phyloP scores from a whole-genome alignment of 1,140 invertebrate species.

The Danaus melanippus region DNA sequence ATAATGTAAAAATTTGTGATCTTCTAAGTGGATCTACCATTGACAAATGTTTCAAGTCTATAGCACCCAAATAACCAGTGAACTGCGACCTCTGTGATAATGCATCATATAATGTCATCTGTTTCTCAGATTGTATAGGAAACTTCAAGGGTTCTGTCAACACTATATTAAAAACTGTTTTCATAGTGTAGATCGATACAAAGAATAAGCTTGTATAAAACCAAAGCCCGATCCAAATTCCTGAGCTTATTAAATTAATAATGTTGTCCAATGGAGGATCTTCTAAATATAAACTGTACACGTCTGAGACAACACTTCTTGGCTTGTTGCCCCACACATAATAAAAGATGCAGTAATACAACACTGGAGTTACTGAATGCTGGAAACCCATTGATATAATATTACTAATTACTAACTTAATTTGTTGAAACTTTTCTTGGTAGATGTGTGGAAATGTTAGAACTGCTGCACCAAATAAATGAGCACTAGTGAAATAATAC shows the following conservation, averaged over 20 bases:
- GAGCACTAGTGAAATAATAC: constrained; percentile 76
- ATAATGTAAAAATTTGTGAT: constrained; percentile 77
- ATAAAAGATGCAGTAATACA: constrained; percentile 76
- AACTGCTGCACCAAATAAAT: constrained; percentile 70
- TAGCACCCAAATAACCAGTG: constrained; percentile 79
- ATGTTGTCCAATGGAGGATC: constrained; percentile 70
- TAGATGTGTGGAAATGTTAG: constrained; percentile 79
- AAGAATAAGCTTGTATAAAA: constrained; percentile 78
- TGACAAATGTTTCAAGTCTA: constrained; percentile 77
- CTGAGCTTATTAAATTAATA: constrained; percentile 65
- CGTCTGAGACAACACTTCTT: constrained; percentile 51
- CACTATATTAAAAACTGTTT: constrained; percentile 78
- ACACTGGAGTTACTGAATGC: constrained; percentile 74
- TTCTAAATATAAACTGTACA: constrained; percentile 70
- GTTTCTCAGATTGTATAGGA: constrained; percentile 64
- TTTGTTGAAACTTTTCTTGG: constrained; percentile 76
- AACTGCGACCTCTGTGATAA: constrained; percentile 75
- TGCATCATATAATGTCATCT: constrained; percentile 69
- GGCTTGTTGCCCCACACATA: constrained; percentile 70
- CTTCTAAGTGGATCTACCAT: constrained; percentile 74
- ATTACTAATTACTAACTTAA: constrained; percentile 73
- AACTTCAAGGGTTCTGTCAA: constrained; percentile 79
- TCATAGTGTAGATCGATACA: constrained; percentile 79
- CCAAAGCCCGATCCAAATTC: constrained; percentile 77
- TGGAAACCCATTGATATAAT: constrained; percentile 73